phyloP scores from a whole-genome alignment of 2,797 vertebrate species.

The Merluccius polli region DNA sequence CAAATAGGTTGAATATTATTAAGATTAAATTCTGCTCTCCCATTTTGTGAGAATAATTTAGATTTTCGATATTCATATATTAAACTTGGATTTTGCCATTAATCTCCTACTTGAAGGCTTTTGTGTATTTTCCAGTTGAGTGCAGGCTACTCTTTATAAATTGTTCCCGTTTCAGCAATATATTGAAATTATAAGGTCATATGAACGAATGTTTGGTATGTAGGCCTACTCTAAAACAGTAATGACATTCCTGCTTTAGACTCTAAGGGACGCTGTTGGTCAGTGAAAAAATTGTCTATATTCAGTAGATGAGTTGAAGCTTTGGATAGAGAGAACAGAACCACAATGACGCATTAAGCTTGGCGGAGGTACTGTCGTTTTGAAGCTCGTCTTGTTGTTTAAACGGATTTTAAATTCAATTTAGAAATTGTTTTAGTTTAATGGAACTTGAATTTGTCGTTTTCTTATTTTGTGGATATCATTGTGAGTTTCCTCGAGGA shows the following conservation, averaged over 20 bases:
- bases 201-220: not conserved
- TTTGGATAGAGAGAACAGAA: not conserved
- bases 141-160: too few relatives aligned
- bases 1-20: not conserved
- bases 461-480: not conserved
- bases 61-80: not conserved
- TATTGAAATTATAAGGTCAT: not conserved
- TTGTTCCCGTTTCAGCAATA: not conserved
- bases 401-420: not conserved
- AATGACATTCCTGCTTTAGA: not conserved
- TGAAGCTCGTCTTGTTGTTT: not conserved
- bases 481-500: not conserved
- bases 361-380: not conserved
- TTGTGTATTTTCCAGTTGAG: too few relatives aligned
- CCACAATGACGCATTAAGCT: not conserved
- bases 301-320: not conserved
- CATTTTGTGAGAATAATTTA: too few relatives aligned
- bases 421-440: too few relatives aligned
- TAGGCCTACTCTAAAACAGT: not conserved
- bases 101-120: too few relatives aligned
- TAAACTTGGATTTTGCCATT: too few relatives aligned
- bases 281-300: not conserved
- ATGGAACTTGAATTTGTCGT: too few relatives aligned
- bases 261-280: slow-evolving; percentile 32
- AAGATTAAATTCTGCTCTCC: too few relatives aligned